Percentiles rank a stretch among this genome's conserved stretches.
Conservation (phyloP, 2,888 invertebrate species). For the Epistrophe eligans region DNA sequence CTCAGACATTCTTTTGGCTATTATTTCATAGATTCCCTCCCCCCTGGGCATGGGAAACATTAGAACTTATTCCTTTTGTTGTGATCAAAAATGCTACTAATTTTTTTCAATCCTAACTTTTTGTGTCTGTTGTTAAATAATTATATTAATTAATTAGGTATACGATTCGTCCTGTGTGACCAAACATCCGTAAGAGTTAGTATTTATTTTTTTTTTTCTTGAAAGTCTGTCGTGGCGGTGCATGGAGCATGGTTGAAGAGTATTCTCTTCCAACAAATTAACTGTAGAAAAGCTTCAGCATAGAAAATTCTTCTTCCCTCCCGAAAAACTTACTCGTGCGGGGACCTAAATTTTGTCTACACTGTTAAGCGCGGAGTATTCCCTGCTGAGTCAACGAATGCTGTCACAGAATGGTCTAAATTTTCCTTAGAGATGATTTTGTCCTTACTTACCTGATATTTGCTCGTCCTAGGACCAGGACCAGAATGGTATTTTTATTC, state of each 20-base stretch:
- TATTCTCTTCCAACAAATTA: conserved; percentile 48
- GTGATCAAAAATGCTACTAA: conserved; percentile 31
- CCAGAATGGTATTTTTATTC: not conserved
- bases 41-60: not conserved
- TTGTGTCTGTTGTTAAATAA: conserved; percentile 51
- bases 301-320: conserved; percentile 32
- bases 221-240: not conserved
- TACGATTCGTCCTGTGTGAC: conserved; percentile 23
- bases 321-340: not conserved
- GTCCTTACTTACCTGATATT: not conserved
- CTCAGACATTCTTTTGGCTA: not conserved
- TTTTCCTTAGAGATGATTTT: conserved; percentile 24
- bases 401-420: conserved; percentile 28
- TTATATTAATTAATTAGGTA: conserved; percentile 54
- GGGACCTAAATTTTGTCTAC: not conserved
- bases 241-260: not conserved
- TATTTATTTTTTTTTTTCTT: not conserved
- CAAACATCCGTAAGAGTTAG: conserved; percentile 48
- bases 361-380: conserved; percentile 3
- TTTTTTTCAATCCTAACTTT: conserved; percentile 44
- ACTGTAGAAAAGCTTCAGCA: conserved; percentile 35
- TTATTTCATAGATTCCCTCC: not conserved
- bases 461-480: not conserved
- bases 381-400: conserved; percentile 37
- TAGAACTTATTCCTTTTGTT: not conserved